Base-by-base conservation (phyloP, 2,888 invertebrate species). In the Himalopsyche japonica region DNA sequence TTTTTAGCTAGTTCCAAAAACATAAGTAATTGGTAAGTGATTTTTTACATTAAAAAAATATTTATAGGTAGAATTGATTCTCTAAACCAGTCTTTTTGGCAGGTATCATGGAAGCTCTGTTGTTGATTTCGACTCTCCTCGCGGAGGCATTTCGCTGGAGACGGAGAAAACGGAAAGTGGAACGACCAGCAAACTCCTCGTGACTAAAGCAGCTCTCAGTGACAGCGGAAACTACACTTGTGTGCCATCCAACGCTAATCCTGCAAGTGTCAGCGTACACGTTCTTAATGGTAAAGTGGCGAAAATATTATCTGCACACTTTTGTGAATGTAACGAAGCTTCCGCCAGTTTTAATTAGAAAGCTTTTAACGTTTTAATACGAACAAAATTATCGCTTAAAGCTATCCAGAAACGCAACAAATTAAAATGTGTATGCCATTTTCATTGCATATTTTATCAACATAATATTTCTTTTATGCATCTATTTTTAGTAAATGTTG, bases 141-240 rank as follows among this genome's bases (percentile, higher is more conserved):
- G 97, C 86, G 97, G 97, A 82, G 97, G 97, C 43, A 97, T 98
- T 89, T 96, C 96, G 89, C 92, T 98, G 89, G 97, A 97, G 92
- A 97, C 97, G 18, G 97, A 97, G 91, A 97, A 97, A 92, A 97
- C 97, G 32, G 94, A 95, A 88, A 94, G 95, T 3, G 97, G 97
- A 76, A 97, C 97, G 83, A 97, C 97, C 87, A 97, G 97, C 92
- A 95, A 92, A 89, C 93, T 98, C 87, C 94, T 97, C 91, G 95
- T 98, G 88, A 97, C 97, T 43, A 96, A 97, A 89, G 97, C 97
- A 49, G 94, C 96, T 77, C 93, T 97, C 87, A 93, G 95, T 15
- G 97, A 97, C 92, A 97, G 95, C 77, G 97, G 97, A 88, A 97
- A 97, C 93, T 98, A 97, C 90, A 97, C 97, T 64, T 97, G 97